Base-by-base conservation (phyloP, 2,797 vertebrate genomes). In the Typhlichthys eigenmanni region DNA sequence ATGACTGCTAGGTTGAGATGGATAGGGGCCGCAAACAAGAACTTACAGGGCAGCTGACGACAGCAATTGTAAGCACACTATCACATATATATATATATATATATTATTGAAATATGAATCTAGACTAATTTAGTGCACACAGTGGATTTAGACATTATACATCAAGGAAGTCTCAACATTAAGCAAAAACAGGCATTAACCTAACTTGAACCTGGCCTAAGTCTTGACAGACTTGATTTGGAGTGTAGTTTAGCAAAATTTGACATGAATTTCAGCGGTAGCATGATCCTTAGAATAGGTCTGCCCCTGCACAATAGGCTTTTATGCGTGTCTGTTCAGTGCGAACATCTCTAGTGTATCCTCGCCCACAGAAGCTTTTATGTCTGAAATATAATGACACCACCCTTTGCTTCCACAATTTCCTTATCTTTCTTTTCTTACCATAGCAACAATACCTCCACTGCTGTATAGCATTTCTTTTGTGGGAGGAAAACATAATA, bases 401-500 rank as follows among this genome's bases (percentile, higher is more conserved):
- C 62, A 55, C 69, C 72, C 64, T 32, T 4, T 65, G 71, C 69
- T 81, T 74, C 77, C 24, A 43, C 62, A 67, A 71, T 60, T 57
- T 60, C 64, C 78, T 70, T 17, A 74, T 32, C 71, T 66, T 74
- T 81, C 69, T 81, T 54, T 14, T 60, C 57, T 73, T 66, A 64
- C 71, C 74, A 82, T 81, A 61, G 81, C 73, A 75, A 77, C 75
- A 70, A 24, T 58, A 74, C 76, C 67, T 72, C 55, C 59, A 78
- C 75, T 75, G 69, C 78, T 88, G 77, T 83, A 83, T 53, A 76
- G 72, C 62, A 64, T 86, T 88, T 87, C 82, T 79, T 83, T 84
- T 85, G 61, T 71, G 62, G 78, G 83, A 83, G 82, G 84, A 79
- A 83, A 88, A 83, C 74, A 72, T 74, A 54, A 59, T 80, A 68